Base-by-base conservation (phyloP, 2,797 vertebrate species). In the Echeneis naucrates region DNA sequence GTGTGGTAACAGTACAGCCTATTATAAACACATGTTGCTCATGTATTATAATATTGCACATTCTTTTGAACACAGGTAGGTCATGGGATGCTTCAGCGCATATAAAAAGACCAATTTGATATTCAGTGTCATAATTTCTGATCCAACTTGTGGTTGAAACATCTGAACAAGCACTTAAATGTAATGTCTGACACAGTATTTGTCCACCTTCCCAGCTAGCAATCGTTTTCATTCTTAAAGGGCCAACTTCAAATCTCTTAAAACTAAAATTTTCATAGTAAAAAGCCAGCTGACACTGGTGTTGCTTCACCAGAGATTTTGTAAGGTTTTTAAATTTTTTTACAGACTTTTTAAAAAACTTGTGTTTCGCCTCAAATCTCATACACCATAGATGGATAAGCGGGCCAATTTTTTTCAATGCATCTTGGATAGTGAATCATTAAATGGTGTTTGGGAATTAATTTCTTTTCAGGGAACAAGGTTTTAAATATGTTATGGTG, bases 311-410 rank as follows among this genome's bases (percentile, higher is more conserved):
- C 8, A 83, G 11, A 14, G 75, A 57, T 70, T 81, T 78, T 13
- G 66, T 64, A 10, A 82, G 24, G n/a, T 84, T 82, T 66, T 82
- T 78, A 8, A 80, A 72, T 21, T 71, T 77, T 16, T 84, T 77
- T 0, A 70, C 38, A 63, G 42, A 75, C 14, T 27, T 78, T 10
- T 48, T 21, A 10, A n/a, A 71, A 19, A 81, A 61, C 13, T 65
- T 76, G 8, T 53, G 50, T 2, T 73, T 73, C 4, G 23, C 33
- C 26, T 64, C 32, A 24, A 48, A 55, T 8, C 44, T 3, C 69
- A 88, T 83, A 17, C 80, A 81, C 79, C 72, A 82, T 1, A 75
- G 44, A 5, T 84, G 62, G 52, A 80, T 59, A 9, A 79, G 47
- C 42, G 75, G 66, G 12, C 69, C 75, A 32, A 8, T 61, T 75